Evolutionary conservation across 2,888 invertebrate species (phyloP).

Genomic region (Vannuccia rotundouncinata): DNA sequence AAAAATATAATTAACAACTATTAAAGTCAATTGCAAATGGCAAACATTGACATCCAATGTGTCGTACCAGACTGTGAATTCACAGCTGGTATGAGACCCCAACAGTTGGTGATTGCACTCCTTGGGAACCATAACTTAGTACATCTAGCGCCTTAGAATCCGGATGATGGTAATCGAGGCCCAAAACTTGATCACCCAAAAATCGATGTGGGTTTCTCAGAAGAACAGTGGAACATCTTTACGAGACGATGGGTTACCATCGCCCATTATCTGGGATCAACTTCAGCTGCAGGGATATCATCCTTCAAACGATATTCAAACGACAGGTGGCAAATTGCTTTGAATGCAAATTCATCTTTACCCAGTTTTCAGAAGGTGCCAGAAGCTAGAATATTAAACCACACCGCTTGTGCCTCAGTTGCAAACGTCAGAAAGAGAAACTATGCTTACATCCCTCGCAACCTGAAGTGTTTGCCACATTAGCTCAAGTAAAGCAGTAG

Average conservation of each 20-base stretch:
- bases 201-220: not conserved
- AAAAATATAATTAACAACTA: too few species aligned
- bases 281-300: conserved; percentile 18
- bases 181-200: not conserved
- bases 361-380: conserved; percentile 14
- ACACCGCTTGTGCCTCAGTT: conserved; percentile 25
- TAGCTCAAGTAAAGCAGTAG: not conserved
- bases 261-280: too few species aligned
- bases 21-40: too few species aligned
- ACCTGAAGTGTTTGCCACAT: not conserved
- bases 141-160: not conserved
- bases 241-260: too few species aligned
- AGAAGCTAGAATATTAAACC: conserved; percentile 17
- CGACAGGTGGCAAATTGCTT: not conserved
- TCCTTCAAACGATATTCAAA: conserved; percentile 14
- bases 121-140: not conserved
- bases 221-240: not conserved
- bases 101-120: not conserved
- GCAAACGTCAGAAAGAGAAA: not conserved
- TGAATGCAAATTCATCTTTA: conserved; percentile 21
- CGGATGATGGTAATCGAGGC: not conserved
- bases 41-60: not conserved
- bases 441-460: not conserved
- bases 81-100: not conserved
- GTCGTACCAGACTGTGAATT: not conserved